Evolutionary conservation across 2,888 invertebrate genomes (phyloP).

Genomic region (Drosophila histrio): DNA sequence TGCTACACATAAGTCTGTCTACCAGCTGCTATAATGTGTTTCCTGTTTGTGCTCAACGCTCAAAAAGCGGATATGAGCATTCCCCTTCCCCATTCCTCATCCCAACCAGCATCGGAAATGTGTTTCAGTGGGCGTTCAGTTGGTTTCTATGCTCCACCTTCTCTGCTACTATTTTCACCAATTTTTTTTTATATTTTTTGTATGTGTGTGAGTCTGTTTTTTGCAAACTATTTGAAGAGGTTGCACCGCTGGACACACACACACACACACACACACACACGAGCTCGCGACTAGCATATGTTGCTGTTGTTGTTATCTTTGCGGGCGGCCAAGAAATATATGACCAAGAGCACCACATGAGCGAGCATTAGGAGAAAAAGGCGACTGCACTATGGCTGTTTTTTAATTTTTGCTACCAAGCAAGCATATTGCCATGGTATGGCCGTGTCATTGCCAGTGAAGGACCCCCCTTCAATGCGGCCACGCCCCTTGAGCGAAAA

Average conservation of each 20-base stretch:
- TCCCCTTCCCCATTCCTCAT: background rate
- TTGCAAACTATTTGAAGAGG: conserved; percentile 62
- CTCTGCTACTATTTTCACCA: background rate
- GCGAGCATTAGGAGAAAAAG: conserved; percentile 62
- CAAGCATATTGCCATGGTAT: conserved; percentile 53
- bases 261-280: background rate
- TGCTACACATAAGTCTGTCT: conserved; percentile 81
- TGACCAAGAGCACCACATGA: conserved; percentile 61
- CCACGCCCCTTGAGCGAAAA: conserved; percentile 49
- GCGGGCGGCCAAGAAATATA: conserved; percentile 74
- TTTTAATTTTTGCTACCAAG: conserved; percentile 57
- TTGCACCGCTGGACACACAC: conserved; percentile 62
- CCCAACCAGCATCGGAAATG: conserved; percentile 60
- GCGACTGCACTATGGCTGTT: conserved; percentile 37
- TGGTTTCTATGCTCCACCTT: conserved; percentile 20
- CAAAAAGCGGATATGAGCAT: conserved; percentile 75
- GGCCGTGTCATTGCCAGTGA: conserved; percentile 48
- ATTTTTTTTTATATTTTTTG: conserved; percentile 15
- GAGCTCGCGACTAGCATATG: conserved; percentile 44
- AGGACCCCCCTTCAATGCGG: conserved; percentile 12
- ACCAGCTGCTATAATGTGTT: conserved; percentile 80
- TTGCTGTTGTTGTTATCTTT: conserved; percentile 62
- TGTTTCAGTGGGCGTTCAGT: conserved; percentile 63
- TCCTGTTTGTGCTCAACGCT: conserved; percentile 79
- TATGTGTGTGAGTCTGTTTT: conserved; percentile 1